These are phyloP conservation scores for Choreutis nemorana DNA, from an alignment of 2,888 invertebrate genomes.

Conservation along the genomic window DNA sequence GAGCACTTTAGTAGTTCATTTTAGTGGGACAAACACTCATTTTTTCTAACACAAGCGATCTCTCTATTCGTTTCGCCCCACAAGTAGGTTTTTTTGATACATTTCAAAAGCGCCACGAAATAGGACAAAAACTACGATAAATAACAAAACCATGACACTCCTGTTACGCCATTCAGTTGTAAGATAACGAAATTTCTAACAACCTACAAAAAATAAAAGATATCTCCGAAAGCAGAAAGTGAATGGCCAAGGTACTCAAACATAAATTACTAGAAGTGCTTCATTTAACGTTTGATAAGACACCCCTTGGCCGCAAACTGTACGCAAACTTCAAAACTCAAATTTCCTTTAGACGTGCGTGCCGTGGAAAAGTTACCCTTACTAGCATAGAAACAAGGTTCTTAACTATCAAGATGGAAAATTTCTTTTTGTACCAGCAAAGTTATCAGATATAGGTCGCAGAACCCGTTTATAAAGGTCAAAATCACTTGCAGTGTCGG, in stretches of 20 bases:
- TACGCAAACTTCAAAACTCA: no score
- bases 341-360: no score
- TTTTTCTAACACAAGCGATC: no score
- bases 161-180: constrained; percentile 6
- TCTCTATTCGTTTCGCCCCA: no score
- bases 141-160: constrained; percentile 10
- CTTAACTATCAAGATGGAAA: no score
- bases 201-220: constrained; percentile 6
- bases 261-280: constrained; percentile 57
- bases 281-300: constrained; percentile 40
- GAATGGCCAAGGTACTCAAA: constrained; percentile 20
- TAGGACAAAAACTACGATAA: constrained; percentile 9
- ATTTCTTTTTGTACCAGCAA: constrained; percentile 29
- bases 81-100: no score
- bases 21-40: no score
- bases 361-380: no score
- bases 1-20: no score
- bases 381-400: no score
- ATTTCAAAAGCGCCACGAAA: constrained; percentile 3
- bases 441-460: constrained; percentile 26
- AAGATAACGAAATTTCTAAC: constrained; percentile 10
- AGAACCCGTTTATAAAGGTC: constrained; percentile 8
- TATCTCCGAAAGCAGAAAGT: constrained; percentile 14
- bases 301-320: constrained; percentile 29
- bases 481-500: constrained; percentile 35